Base-by-base conservation (phyloP, 2,113 vertebrate species). In the Sapayoa aenigma region DNA sequence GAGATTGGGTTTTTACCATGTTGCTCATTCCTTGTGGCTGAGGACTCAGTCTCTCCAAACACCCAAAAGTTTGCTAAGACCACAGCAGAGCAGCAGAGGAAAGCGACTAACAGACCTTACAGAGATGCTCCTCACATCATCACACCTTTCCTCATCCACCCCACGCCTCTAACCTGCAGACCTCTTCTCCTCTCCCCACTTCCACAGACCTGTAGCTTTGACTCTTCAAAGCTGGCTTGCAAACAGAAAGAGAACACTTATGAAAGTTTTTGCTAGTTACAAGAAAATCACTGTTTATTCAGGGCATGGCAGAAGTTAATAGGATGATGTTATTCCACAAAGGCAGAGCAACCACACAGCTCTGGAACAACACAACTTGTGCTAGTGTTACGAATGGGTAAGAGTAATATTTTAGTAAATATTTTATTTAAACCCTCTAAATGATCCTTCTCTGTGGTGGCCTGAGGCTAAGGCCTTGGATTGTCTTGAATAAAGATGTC, bases 1-100 rank as follows among this genome's bases (percentile, higher is more conserved):
- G 33, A 68, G 42, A 12, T 33, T n/a, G 3, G 5, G 6, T 1
- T 67, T 71, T 67, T 24, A 56, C 42, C 18, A 33, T 31, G 22
- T 28, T 84, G n/a, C 12, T 90, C 8, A 1, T 44, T 80, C 59
- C 8, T 41, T 16, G 0, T 39, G 47, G 28, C 0, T n/a, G 22
- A 10, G 10, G 19, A 76, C 46, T 41, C 31, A 55, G 42, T 56
- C n/a, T 28, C 50, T 85, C 46, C 50, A 79, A 91, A 60, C 20
- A 90, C 8, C 22, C 25, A 46, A 66, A 72, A 14, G 11, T 24
- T 84, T 8, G 1, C 35, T 35, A 42, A 76, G 37, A 60, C 21
- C 3, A 1, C 33, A 1, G 62, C 24, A 73, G 22, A 55, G 11
- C 3, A 10, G 20, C 6, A 63, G 14, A 79, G 14, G 39, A 92